phyloP scores from a whole-genome alignment of 2,888 invertebrate species.

The Zonitis immaculata region DNA sequence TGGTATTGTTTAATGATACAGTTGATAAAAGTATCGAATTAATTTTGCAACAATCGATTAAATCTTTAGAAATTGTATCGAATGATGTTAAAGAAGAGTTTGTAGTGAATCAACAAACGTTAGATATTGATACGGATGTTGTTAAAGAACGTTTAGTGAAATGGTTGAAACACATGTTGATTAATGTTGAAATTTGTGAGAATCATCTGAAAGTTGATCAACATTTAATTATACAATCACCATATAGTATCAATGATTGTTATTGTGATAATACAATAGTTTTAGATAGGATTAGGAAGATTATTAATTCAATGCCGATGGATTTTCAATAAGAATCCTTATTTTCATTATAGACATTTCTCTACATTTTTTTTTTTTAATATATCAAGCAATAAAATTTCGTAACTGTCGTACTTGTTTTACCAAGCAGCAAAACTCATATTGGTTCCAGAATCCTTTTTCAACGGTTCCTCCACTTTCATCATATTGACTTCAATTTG shows the following conservation, averaged over 20 bases:
- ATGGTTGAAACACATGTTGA: constrained; percentile 42
- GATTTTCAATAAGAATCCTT: constrained; percentile 23
- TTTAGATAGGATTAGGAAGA: constrained; percentile 42
- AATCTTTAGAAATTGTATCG: constrained; percentile 29
- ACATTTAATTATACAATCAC: constrained; percentile 42
- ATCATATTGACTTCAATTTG: constrained; percentile 36
- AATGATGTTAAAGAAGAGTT: constrained; percentile 27
- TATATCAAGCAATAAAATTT: constrained; percentile 5
- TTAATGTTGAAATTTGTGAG: constrained; percentile 42
- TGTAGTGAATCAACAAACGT: constrained; percentile 2
- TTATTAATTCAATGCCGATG: constrained; percentile 42
- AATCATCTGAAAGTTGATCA: constrained; percentile 42
- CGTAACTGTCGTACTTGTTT: constrained; percentile 2
- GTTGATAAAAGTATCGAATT: constrained; percentile 17
- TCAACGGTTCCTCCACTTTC: constrained; percentile 7
- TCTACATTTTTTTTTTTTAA: too few relatives aligned
- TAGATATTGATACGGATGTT: neutral
- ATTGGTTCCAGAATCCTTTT: constrained; percentile 43
- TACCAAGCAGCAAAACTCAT: constrained; percentile 47
- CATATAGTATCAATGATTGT: constrained; percentile 44
- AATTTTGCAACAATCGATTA: constrained; percentile 34
- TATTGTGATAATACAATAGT: constrained; percentile 44
- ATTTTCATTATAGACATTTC: constrained; percentile 5
- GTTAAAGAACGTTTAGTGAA: constrained; percentile 13
- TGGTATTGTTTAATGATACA: constrained; percentile 31